Evolutionary conservation across 2,797 vertebrate genomes (phyloP), one percentile per base, ranked within the genome.

Genomic region (Zalophus californianus): DNA sequence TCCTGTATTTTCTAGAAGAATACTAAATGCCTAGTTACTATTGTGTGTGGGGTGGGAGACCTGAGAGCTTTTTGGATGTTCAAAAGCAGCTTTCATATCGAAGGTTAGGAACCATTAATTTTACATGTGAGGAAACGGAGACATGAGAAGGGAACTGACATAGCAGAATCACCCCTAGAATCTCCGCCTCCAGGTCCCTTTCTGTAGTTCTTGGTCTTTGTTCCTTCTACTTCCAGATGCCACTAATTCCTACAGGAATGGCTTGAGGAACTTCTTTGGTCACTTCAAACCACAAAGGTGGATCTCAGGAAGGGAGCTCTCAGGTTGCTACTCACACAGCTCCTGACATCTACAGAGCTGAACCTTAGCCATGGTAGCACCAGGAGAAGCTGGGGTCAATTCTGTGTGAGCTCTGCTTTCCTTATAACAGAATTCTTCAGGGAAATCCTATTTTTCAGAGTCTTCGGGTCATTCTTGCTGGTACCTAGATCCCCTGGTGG

Each of bases 401-500:
- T 7, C 66, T 35, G 18, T 25, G 60, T 66, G 29, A 9, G 32
- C 54, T 78, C 38, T 20, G n/a, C 78, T 86, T 93, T 92, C 44
- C 29, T 75, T 21, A 50, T 0, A 29, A 70, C 1, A 44, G 13
- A 91, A 78, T 68, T 84, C 52, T 79, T 70, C 32, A 50, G 50
- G 93, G 77, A 60, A 88, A 80, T 78, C n/a, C 72, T 64, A 9
- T n/a, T 0, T 0, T 50, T 13, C 16, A 6, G 10, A 78, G 91
- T 21, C 66, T 12, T 23, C 0, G 1, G 35, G 79, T 54, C 72
- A 58, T 25, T 38, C n/a, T 29, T 20, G 64, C 41, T 7, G 8
- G 21, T 27, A 8, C 52, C 13, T 12, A 48, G 27, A 9, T 83
- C 77, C 94, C 78, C 97, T 96, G n/a, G 77, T 96, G 97, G 94